These are phyloP conservation scores for Darevskia mixta DNA, from an alignment of 2,797 vertebrate genomes.

Conservation along the genomic window DNA sequence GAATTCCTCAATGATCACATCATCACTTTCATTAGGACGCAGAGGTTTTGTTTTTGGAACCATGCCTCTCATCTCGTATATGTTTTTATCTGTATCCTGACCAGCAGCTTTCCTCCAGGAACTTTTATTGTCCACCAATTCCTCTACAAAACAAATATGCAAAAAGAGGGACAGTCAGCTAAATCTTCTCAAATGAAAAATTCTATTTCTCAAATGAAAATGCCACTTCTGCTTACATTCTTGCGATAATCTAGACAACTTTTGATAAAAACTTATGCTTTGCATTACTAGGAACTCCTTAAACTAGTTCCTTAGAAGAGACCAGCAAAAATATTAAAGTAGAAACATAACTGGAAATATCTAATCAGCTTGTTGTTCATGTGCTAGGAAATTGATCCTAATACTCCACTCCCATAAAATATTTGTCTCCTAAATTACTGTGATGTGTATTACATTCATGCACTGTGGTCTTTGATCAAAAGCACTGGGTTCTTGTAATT, in stretches of 20 bases:
- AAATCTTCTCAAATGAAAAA: neutral
- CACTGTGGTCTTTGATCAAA: neutral
- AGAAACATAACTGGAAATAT: neutral
- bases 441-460: neutral
- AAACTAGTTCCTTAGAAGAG: neutral
- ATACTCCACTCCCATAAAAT: neutral
- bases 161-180: neutral
- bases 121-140: slow-evolving; percentile 32
- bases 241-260: neutral
- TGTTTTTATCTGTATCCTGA: neutral
- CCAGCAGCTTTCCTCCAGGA: slow-evolving; percentile 17
- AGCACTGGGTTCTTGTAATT: too few species aligned
- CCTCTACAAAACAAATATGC: slow-evolving; percentile 17
- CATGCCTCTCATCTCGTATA: slow-evolving; percentile 30
- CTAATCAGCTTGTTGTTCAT: neutral
- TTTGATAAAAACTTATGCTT: neutral
- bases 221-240: neutral
- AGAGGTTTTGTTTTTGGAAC: neutral
- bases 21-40: neutral
- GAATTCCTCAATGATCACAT: slow-evolving; percentile 17
- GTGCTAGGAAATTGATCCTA: neutral
- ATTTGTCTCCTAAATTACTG: neutral
- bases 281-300: neutral
- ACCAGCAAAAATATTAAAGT: neutral
- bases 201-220: neutral